Conservation (phyloP, 2,113 vertebrate genomes). For the Chaetura pelagica region DNA sequence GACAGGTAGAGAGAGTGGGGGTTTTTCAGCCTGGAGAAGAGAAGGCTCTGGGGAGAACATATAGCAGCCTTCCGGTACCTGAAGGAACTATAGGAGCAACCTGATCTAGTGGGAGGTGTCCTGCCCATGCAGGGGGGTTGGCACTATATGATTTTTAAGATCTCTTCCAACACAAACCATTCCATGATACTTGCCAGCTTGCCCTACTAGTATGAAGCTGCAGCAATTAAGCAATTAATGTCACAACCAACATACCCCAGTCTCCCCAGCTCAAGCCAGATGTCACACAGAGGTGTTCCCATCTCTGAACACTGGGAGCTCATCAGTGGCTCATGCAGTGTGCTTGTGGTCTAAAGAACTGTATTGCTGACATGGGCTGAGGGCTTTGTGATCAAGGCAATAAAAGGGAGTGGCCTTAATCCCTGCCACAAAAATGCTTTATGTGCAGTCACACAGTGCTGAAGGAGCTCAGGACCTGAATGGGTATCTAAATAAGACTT, state of each 20-base stretch:
- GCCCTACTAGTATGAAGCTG: fast-evolving
- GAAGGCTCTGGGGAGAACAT: no score
- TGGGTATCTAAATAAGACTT: fast-evolving
- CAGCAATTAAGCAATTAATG: background rate
- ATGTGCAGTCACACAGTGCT: background rate
- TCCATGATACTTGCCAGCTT: background rate
- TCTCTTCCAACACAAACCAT: no score
- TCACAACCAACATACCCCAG: background rate
- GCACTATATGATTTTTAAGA: no score
- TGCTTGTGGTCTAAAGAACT: background rate
- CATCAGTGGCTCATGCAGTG: fast-evolving
- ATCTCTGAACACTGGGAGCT: background rate
- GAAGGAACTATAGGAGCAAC: no score
- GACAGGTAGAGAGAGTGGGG: no score
- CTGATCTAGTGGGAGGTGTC: no score
- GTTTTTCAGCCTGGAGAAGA: no score
- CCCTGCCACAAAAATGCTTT: background rate
- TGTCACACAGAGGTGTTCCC: fast-evolving
- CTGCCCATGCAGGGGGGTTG: no score
- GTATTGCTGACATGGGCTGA: background rate
- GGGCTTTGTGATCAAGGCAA: background rate
- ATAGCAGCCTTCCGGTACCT: no score
- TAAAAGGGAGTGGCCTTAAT: background rate
- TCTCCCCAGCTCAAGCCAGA: fast-evolving
- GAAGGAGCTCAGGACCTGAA: background rate